Conservation (phyloP, 1,140 invertebrate genomes). For the Marisa cornuarietis region DNA sequence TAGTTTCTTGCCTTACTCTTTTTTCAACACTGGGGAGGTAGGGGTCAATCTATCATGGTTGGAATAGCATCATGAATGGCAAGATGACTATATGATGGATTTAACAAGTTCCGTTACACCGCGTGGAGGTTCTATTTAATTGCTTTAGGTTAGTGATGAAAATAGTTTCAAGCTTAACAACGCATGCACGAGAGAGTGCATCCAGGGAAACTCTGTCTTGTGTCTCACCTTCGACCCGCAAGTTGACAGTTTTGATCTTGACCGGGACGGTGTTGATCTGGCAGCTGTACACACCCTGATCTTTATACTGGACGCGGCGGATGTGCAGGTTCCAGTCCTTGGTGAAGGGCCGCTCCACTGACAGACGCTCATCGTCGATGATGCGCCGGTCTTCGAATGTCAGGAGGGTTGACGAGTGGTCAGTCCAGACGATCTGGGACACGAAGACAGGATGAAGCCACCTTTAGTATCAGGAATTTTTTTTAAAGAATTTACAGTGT, state of each 20-base stretch:
- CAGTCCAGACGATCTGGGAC: slow-evolving; percentile 61
- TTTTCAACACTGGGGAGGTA: too few species aligned
- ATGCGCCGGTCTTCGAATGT: slow-evolving; percentile 58
- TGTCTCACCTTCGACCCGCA: slow-evolving; percentile 57
- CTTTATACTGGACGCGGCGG: slow-evolving; percentile 50
- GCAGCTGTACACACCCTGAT: slow-evolving; percentile 58
- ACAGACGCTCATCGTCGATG: slow-evolving; percentile 60
- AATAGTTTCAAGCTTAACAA: too few species aligned
- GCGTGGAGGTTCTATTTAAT: too few species aligned
- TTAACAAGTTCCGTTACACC: too few species aligned
- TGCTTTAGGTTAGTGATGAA: too few species aligned
- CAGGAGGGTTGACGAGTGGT: slow-evolving; percentile 53
- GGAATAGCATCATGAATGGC: too few species aligned
- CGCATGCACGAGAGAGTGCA: too few species aligned
- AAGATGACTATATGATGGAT: too few species aligned
- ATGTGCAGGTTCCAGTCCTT: slow-evolving; percentile 64
- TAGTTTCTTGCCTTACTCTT: too few species aligned
- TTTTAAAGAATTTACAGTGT: too few species aligned
- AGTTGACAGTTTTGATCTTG: slow-evolving; percentile 55
- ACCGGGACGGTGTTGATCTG: slow-evolving; percentile 62
- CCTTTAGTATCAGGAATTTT: too few species aligned
- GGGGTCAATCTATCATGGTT: too few species aligned
- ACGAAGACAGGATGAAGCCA: neutral
- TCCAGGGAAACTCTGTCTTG: neutral
- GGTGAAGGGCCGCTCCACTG: slow-evolving; percentile 59